phyloP scores from a whole-genome alignment of 2,888 invertebrate genomes.

The Alsophila aescularia region DNA sequence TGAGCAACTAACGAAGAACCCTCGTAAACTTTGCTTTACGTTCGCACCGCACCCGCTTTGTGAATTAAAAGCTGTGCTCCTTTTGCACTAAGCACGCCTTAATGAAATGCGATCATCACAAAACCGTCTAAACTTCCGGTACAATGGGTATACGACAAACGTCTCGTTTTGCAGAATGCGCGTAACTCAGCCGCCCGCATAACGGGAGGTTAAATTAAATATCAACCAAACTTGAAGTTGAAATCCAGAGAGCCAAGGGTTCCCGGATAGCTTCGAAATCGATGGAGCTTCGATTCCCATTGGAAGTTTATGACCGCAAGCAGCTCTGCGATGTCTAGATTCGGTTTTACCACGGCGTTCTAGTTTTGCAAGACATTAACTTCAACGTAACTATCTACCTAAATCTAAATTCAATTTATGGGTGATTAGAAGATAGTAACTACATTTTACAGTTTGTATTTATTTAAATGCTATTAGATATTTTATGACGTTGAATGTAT shows the following conservation, averaged over 20 bases:
- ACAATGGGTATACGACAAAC: slow-evolving; percentile 70
- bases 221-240: slow-evolving; percentile 66
- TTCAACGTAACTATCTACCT: slow-evolving; percentile 1
- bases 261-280: slow-evolving; percentile 15
- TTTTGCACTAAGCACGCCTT: slow-evolving; percentile 73
- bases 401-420: slow-evolving; percentile 13
- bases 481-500: too few relatives aligned
- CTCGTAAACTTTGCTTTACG: slow-evolving; percentile 73
- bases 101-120: slow-evolving; percentile 78
- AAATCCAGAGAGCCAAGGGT: slow-evolving; percentile 24
- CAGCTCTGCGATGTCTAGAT: slow-evolving; percentile 43
- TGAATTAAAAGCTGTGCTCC: slow-evolving; percentile 72
- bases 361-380: slow-evolving; percentile 17
- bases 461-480: too few relatives aligned
- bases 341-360: slow-evolving; percentile 9
- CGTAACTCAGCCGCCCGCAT: slow-evolving; percentile 70
- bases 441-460: too few relatives aligned
- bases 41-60: slow-evolving; percentile 71
- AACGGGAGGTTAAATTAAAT: slow-evolving; percentile 80
- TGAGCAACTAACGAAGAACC: slow-evolving; percentile 77
- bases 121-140: slow-evolving; percentile 79
- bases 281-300: slow-evolving; percentile 42
- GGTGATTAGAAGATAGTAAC: background rate
- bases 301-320: slow-evolving; percentile 69
- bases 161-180: slow-evolving; percentile 63